These are phyloP conservation scores for Lithobius niger DNA, from an alignment of 1,140 invertebrate genomes.

Conservation along the genomic window DNA sequence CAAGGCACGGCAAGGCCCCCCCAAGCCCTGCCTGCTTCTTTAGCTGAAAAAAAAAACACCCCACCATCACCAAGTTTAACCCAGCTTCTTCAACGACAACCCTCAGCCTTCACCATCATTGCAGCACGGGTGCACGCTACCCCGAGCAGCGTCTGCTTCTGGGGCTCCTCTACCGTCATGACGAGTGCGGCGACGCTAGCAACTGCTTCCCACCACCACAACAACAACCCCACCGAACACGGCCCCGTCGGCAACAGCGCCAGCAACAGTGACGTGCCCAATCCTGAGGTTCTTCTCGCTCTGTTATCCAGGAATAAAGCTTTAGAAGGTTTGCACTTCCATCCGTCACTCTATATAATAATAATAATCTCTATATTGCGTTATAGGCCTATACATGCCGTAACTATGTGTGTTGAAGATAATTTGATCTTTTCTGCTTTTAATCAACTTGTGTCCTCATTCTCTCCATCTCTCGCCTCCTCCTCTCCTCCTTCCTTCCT, in stretches of 20 bases:
- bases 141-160: background rate
- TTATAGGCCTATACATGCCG: too few relatives aligned
- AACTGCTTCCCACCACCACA: background rate
- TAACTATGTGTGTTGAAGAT: too few relatives aligned
- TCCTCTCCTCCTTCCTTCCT: background rate
- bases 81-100: too few relatives aligned
- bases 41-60: too few relatives aligned
- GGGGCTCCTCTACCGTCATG: too few relatives aligned
- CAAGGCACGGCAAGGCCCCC: too few relatives aligned
- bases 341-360: background rate
- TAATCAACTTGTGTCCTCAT: slow-evolving; percentile 10
- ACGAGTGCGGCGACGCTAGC: background rate
- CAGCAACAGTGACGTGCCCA: slow-evolving; percentile 30
- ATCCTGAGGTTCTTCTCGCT: slow-evolving; percentile 67
- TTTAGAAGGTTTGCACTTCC: slow-evolving; percentile 74
- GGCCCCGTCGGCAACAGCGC: background rate
- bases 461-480: slow-evolving; percentile 12
- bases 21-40: too few relatives aligned
- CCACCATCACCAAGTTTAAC: too few relatives aligned
- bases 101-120: too few relatives aligned
- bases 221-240: background rate
- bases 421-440: background rate
- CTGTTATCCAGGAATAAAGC: slow-evolving; percentile 71
- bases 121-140: too few relatives aligned
- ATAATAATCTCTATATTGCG: too few relatives aligned